Conservation (phyloP, 2,113 vertebrate species). For the Rhinolophus ferrumequinum region DNA sequence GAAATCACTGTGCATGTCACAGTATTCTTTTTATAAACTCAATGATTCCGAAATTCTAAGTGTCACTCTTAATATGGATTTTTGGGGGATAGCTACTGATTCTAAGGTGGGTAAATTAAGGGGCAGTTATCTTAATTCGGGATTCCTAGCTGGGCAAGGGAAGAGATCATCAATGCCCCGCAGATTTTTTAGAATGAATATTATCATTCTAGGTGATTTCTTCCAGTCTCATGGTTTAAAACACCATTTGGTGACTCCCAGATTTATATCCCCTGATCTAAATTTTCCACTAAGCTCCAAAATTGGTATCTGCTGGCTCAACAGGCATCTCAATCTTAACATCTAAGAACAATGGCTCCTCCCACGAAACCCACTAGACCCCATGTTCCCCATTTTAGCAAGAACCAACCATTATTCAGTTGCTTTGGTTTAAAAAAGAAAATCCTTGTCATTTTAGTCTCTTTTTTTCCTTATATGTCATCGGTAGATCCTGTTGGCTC, state of each 20-base stretch:
- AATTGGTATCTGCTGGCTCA: background rate
- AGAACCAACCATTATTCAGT: background rate
- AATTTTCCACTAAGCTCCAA: background rate
- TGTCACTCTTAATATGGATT: background rate
- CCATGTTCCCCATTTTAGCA: background rate
- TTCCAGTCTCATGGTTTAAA: background rate
- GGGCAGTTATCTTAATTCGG: background rate
- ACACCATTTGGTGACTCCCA: background rate
- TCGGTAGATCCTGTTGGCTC: background rate
- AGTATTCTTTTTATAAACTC: background rate
- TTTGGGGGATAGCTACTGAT: background rate
- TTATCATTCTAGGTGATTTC: background rate
- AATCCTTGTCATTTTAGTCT: background rate
- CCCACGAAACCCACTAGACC: background rate
- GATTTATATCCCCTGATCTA: background rate
- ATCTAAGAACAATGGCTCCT: background rate
- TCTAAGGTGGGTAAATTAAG: background rate
- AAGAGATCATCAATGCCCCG: background rate
- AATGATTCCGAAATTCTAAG: background rate
- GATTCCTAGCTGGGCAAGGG: background rate
- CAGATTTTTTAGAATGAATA: constrained; percentile 1
- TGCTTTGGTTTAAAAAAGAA: background rate
- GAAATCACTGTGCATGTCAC: background rate
- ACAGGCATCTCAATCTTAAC: background rate
- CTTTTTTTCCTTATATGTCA: background rate